A percentile compares a stretch with the other conserved stretches of the same genome.
Conservation (phyloP, 2,113 vertebrate species). For the Sinocyclocheilus maitianheensis region DNA sequence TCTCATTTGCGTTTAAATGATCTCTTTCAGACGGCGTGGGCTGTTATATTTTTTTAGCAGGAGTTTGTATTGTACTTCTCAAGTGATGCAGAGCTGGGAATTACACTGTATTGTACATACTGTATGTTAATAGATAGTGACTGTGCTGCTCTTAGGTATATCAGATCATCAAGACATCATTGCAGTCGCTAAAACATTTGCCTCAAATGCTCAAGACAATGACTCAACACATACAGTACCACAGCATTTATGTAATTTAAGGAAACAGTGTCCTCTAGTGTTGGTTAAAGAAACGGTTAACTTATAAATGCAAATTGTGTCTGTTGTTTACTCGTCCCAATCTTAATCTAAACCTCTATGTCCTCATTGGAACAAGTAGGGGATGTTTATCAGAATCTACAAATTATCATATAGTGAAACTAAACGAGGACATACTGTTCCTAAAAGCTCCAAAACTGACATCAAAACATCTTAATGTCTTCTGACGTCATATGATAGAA, state of each 20-base stretch:
- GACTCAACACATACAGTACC: neutral
- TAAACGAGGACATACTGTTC: neutral
- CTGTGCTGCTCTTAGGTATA: constrained; percentile 3
- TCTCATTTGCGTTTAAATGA: constrained; percentile 8
- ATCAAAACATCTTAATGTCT: neutral
- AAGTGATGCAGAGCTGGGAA: constrained; percentile 25
- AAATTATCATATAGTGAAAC: neutral
- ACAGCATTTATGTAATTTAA: constrained; percentile 5
- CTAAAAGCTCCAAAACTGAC: neutral
- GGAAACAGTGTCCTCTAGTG: constrained; percentile 54
- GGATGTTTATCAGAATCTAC: neutral
- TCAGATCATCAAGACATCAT: neutral
- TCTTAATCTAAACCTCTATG: neutral
- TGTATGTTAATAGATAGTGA: constrained; percentile 9
- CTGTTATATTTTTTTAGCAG: neutral
- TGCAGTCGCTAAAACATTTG: neutral
- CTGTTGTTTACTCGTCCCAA: neutral
- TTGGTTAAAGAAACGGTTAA: neutral
- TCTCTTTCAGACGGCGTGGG: constrained; percentile 7
- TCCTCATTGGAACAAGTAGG: neutral
- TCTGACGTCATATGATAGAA: neutral
- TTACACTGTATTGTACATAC: constrained; percentile 10
- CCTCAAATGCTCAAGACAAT: neutral
- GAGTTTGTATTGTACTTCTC: neutral
- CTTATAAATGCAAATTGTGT: neutral